phyloP scores from a whole-genome alignment of 2,113 vertebrate species.

The Riparia riparia region DNA sequence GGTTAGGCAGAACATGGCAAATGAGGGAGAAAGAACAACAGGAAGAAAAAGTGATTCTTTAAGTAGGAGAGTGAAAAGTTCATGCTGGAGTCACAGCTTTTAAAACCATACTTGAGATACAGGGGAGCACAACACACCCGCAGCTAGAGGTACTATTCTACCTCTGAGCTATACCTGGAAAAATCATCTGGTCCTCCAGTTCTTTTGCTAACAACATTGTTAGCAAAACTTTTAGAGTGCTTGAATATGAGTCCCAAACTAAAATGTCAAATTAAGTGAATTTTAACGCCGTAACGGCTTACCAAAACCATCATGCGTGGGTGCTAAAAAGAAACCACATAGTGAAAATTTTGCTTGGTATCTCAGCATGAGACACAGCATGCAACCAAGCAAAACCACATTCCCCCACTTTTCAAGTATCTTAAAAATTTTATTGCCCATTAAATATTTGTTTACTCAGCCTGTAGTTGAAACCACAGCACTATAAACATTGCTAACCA shows the following conservation, averaged over 20 bases:
- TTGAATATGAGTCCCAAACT: neutral
- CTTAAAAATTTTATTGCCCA: constrained; percentile 25
- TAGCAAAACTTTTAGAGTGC: neutral
- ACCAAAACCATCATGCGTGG: neutral
- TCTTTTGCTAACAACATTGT: neutral
- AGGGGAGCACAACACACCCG: neutral
- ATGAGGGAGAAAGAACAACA: neutral
- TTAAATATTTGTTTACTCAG: constrained; percentile 19
- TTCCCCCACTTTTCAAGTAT: neutral
- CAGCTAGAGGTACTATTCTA: neutral
- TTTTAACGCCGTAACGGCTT: neutral
- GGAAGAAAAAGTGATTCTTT: neutral
- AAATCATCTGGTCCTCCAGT: neutral
- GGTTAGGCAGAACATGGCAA: neutral
- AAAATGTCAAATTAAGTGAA: neutral
- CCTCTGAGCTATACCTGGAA: neutral
- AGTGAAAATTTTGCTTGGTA: neutral
- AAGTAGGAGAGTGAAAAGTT: neutral
- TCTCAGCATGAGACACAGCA: neutral
- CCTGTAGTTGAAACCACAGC: constrained; percentile 15
- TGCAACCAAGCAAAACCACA: constrained; percentile 38
- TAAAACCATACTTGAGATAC: neutral
- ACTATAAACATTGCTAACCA: neutral
- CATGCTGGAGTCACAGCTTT: neutral
- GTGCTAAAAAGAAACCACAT: neutral